Evolutionary conservation across 2,888 invertebrate genomes (phyloP), one percentile per base, ranked within the genome.

Genomic region (Pristionchus mayeri): DNA sequence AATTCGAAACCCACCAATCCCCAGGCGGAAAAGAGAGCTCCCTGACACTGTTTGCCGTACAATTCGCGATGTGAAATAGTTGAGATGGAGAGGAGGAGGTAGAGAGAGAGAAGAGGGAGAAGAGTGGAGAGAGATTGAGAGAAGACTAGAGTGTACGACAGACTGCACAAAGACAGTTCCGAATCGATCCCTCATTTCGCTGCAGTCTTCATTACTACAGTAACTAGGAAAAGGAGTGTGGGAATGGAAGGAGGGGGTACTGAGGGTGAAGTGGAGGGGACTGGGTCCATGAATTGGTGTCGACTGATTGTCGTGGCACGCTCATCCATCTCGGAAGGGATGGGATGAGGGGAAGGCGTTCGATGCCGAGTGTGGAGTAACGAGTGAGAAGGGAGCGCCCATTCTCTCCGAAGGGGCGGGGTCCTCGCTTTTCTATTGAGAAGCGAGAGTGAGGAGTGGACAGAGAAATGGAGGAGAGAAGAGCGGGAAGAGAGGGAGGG

Each of bases 361-460:
- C 71, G 40, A n/a, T 71, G 37, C 71, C 71, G 71, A 71, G 34
- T 63, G 63, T 60, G 60, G 60, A 27, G 63, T 63, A 63, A 63
- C 34, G 63, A 63, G 63, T 63, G 63, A 63, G 63, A 34, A 34
- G 63, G 63, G 63, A 37, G 63, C 63, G 34, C 63, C 63, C 63
- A 37, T 34, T 63, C 63, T 37, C 63, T 63, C 63, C 63, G 37
- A 63, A 63, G 63, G 63, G 63, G 63, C 63, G 63, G 63, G 34
- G 63, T 34, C 18, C 3, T n/a, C 71, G 71, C 71, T 71, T 71
- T 71, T 71, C 71, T 71, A 71, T 44, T 71, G 71, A 21, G 71
- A 71, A 63, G 63, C 63, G 76, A 78, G 76, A 78, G 34, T 18
- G 63, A 63, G 76, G 52, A 50, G 52, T 30, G 30, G 6, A 6